Percentiles rank a stretch among this genome's conserved stretches.
These are phyloP conservation scores for Papilio polyxenes DNA, from an alignment of 1,140 invertebrate species.

Conservation along the genomic window DNA sequence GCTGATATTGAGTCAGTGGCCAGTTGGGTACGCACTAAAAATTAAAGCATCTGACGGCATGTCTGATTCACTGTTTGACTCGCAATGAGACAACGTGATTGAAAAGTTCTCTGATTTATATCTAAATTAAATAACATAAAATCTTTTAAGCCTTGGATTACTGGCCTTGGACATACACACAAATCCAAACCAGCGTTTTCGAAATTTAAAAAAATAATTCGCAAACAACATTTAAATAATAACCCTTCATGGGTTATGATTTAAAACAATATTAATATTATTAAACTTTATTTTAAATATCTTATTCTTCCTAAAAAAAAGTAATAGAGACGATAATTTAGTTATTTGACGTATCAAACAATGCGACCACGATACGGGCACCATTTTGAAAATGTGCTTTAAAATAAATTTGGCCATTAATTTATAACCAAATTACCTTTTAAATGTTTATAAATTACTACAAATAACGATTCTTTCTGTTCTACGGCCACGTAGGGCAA, in stretches of 20 bases:
- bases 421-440: conserved; percentile 1
- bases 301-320: not conserved
- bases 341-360: not conserved
- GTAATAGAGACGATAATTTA: not conserved
- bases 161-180: too few relatives aligned
- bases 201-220: too few relatives aligned
- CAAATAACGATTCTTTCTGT: not conserved
- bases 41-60: conserved; percentile 28
- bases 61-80: conserved; percentile 18
- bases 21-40: conserved; percentile 28
- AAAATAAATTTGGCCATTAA: conserved; percentile 2
- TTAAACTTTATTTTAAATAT: too few relatives aligned
- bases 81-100: not conserved
- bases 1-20: conserved; percentile 25
- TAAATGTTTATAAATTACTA: not conserved
- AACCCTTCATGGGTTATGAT: not conserved
- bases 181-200: too few relatives aligned
- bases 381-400: not conserved
- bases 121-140: too few relatives aligned
- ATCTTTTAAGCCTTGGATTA: too few relatives aligned
- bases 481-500: conserved; percentile 46
- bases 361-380: not conserved
- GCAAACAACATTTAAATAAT: too few relatives aligned
- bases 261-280: not conserved
- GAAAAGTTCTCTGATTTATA: too few relatives aligned